These are phyloP conservation scores for Crotalus helleri DNA, from an alignment of 2,113 vertebrate species.

Conservation along the genomic window DNA sequence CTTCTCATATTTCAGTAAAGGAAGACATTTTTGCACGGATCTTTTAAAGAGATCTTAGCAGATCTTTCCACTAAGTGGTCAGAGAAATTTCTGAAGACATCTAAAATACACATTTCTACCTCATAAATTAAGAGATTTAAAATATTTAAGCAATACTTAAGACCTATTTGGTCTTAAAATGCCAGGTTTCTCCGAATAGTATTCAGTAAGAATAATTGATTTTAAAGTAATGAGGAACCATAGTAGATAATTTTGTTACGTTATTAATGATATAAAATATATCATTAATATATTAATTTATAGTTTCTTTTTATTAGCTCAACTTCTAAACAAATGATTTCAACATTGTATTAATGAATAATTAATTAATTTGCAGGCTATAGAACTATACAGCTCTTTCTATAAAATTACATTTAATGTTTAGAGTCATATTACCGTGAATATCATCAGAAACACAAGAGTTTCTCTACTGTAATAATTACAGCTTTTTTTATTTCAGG, in stretches of 20 bases:
- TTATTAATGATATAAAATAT: neutral
- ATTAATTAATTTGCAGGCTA: neutral
- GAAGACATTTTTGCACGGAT: neutral
- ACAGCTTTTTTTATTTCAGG: neutral
- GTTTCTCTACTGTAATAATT: neutral
- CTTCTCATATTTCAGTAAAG: neutral
- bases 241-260: neutral
- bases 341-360: neutral
- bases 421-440: neutral
- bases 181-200: neutral
- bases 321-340: neutral
- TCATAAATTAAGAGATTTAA: neutral
- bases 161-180: neutral
- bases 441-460: neutral
- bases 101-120: neutral
- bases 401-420: neutral
- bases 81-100: neutral
- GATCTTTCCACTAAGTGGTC: too few species aligned
- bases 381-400: neutral
- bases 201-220: neutral
- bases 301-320: neutral
- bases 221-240: neutral
- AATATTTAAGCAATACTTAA: neutral
- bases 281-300: neutral
- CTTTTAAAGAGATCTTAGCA: neutral